Conservation (phyloP, 1,140 invertebrate species). For the Drosophila pectinifera region DNA sequence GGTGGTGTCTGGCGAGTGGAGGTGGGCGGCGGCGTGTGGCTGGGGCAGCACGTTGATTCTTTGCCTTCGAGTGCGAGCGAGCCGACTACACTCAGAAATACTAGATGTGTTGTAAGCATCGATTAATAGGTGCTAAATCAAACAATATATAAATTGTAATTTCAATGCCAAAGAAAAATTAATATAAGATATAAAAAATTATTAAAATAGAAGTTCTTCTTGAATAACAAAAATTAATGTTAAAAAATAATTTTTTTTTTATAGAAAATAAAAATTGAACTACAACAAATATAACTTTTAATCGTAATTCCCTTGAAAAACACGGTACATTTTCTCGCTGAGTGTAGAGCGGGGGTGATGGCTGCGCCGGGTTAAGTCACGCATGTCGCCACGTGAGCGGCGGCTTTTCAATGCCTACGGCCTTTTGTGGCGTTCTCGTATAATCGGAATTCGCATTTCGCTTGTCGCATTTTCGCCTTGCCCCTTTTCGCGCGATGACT, state of each 20-base stretch:
- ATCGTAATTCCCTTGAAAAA: no score
- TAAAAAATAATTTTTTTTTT: no score
- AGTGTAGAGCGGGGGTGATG: neutral
- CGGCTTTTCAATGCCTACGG: conserved; percentile 30
- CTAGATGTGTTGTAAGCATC: no score
- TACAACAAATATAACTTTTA: no score
- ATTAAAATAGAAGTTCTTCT: no score
- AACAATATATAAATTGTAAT: no score
- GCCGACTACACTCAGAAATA: neutral
- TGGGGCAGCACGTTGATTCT: conserved; percentile 10
- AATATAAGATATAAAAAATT: no score
- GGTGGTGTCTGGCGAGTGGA: neutral
- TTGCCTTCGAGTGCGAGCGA: neutral
- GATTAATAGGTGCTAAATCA: no score
- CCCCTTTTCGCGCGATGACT: conserved; percentile 13
- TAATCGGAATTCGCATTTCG: neutral
- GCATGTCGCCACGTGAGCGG: conserved; percentile 37
- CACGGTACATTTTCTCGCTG: neutral
- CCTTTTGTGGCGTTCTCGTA: conserved; percentile 13
- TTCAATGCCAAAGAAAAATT: no score
- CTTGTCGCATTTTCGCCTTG: conserved; percentile 3
- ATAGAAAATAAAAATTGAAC: no score
- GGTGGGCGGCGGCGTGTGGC: neutral
- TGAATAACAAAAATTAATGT: no score
- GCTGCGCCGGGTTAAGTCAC: conserved; percentile 25